These are phyloP conservation scores for Drosophila mimetica DNA, from an alignment of 2,888 invertebrate genomes.

Conservation along the genomic window DNA sequence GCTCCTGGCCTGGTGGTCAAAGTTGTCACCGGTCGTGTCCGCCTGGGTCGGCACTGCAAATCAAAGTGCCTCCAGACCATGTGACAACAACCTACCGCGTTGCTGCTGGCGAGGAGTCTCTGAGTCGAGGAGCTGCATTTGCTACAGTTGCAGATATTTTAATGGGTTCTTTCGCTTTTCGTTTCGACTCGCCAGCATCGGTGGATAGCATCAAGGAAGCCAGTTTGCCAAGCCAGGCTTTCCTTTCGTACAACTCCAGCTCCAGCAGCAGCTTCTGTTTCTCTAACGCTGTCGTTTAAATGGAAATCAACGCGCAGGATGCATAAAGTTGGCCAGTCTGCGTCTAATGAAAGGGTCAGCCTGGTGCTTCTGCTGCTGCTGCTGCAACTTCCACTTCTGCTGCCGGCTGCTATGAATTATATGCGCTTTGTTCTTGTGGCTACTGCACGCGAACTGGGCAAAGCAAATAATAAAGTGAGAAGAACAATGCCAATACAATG, in stretches of 20 bases:
- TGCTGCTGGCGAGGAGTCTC: constrained; percentile 1
- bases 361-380: constrained; percentile 25
- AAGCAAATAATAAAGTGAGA: constrained; percentile 80
- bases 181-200: constrained; percentile 39
- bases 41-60: constrained; percentile 52
- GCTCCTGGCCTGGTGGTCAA: constrained; percentile 58
- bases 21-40: constrained; percentile 70
- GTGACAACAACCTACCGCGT: constrained; percentile 75
- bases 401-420: constrained; percentile 70
- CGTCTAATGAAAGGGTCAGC: constrained; percentile 79
- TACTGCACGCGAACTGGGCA: constrained; percentile 75
- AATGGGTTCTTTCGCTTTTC: constrained; percentile 79
- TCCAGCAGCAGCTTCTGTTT: constrained; percentile 40
- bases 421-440: constrained; percentile 74
- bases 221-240: constrained; percentile 49
- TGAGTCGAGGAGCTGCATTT: constrained; percentile 41
- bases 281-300: constrained; percentile 79
- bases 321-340: constrained; percentile 71
- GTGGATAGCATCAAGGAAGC: constrained; percentile 79
- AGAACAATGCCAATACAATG: constrained; percentile 81
- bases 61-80: constrained; percentile 51
- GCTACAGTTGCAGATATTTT: constrained; percentile 69
- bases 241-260: constrained; percentile 2
- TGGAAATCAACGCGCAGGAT: constrained; percentile 80
- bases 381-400: constrained; percentile 14